Evolutionary conservation across 2,888 invertebrate genomes (phyloP), one percentile per base, ranked within the genome.

Genomic region (Pandemis heparana): DNA sequence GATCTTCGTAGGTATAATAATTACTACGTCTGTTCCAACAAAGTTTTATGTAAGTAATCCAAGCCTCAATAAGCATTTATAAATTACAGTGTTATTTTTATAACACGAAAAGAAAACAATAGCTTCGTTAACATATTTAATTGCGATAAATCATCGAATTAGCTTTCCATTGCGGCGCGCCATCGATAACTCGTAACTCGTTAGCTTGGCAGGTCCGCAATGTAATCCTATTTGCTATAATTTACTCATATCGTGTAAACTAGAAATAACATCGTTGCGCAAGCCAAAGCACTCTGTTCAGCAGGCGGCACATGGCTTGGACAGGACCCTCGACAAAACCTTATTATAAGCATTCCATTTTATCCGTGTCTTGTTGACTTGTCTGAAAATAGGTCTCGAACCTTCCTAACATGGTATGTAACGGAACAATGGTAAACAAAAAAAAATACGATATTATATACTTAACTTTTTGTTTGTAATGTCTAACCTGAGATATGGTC

Each of bases 311-410:
- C 18, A 16, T 53, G 53, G 53, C 53, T 18, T 18, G 18, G 53
- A 18, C 53, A 53, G 53, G 8, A 16, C 8, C 16, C 18, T 53
- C 53, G 9, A 53, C 9, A 18, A 53, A 16, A 53, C 16, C 53
- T 51, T 53, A 53, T 53, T 53, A 53, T 18, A 53, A 51, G 53
- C 8, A 8, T 53, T 53, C 53, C 51, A 51, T 51, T 51, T 16
- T 6, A 16, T 51, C n/a, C 9, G 8, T 53, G 9, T 53, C 18
- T 53, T 51, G 16, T n/a, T 51, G 51, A 48, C 46, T 9, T 16
- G 51, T 51, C 12, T 51, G 51, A 6, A 5, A 53, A 53, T 18
- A 53, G 48, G 48, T n/a, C n/a, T 48, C 6, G n/a, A 48, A 48
- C 48, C 14, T n/a, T n/a, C 12, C n/a, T n/a, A 32, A 32, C 23